phyloP scores from a whole-genome alignment of 2,113 vertebrate species.

The Daubentonia madagascariensis region DNA sequence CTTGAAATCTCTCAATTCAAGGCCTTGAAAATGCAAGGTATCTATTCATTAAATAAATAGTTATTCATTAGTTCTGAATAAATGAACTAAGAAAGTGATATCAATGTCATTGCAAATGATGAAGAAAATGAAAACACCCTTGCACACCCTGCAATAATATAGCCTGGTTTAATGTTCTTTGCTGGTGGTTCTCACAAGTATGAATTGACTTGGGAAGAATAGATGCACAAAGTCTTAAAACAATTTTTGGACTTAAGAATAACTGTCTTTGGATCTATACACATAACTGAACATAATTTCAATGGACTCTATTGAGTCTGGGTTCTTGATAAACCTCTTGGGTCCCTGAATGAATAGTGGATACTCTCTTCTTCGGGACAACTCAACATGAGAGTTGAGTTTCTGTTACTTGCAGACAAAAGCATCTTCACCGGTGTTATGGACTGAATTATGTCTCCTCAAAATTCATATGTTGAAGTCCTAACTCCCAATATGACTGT shows the following conservation, averaged over 20 bases:
- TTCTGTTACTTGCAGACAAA: not conserved
- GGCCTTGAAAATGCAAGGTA: not conserved
- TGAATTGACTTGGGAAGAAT: not conserved
- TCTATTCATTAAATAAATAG: not conserved
- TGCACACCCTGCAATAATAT: not conserved
- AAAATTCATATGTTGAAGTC: not conserved
- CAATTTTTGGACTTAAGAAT: not conserved
- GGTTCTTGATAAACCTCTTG: too few species aligned
- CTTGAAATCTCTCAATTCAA: not conserved
- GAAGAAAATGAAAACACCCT: not conserved
- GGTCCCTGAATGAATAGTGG: not conserved
- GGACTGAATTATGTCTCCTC: not conserved
- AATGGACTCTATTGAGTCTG: not conserved
- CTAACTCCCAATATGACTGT: not conserved
- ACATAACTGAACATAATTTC: not conserved
- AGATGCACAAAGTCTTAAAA: not conserved
- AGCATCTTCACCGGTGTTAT: not conserved
- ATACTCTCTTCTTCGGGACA: not conserved
- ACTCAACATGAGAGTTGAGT: not conserved
- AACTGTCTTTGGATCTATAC: not conserved
- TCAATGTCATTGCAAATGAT: not conserved
- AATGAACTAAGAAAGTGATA: not conserved
- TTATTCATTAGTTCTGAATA: not conserved
- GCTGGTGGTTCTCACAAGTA: not conserved
- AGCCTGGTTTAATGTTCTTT: not conserved